phyloP scores from a whole-genome alignment of 1,140 invertebrate genomes.

The Apis dorsata region DNA sequence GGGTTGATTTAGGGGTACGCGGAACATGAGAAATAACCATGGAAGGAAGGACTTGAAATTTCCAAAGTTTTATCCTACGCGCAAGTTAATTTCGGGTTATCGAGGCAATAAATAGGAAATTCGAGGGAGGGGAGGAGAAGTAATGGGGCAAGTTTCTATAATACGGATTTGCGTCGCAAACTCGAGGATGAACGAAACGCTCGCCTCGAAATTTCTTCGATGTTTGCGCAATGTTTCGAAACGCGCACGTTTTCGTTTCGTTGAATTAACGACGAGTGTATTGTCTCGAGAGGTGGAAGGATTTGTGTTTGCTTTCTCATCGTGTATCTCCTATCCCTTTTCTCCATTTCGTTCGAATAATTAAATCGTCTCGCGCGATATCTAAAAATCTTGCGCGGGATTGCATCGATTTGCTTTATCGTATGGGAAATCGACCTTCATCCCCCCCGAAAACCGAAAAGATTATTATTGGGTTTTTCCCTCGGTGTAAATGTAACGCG shows the following conservation, averaged over 20 bases:
- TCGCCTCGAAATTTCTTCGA: neutral
- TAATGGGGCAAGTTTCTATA: neutral
- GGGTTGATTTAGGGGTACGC: neutral
- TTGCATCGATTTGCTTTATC: no score
- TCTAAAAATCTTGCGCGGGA: no score
- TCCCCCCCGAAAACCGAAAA: no score
- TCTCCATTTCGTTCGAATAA: no score
- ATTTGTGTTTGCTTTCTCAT: no score
- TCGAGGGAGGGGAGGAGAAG: neutral
- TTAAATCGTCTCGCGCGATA: no score
- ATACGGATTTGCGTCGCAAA: neutral
- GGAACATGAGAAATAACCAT: neutral
- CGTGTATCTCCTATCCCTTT: no score
- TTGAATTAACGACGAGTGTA: neutral
- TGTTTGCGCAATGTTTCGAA: neutral
- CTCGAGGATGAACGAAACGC: neutral
- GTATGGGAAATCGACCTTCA: no score
- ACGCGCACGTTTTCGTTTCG: no score
- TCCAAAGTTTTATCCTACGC: neutral
- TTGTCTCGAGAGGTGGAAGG: no score
- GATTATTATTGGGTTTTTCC: neutral
- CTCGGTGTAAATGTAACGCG: neutral
- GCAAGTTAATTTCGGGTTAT: neutral
- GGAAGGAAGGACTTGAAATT: neutral
- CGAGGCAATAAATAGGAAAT: neutral